phyloP scores from a whole-genome alignment of 2,888 invertebrate genomes.

The Anodontia alba region DNA sequence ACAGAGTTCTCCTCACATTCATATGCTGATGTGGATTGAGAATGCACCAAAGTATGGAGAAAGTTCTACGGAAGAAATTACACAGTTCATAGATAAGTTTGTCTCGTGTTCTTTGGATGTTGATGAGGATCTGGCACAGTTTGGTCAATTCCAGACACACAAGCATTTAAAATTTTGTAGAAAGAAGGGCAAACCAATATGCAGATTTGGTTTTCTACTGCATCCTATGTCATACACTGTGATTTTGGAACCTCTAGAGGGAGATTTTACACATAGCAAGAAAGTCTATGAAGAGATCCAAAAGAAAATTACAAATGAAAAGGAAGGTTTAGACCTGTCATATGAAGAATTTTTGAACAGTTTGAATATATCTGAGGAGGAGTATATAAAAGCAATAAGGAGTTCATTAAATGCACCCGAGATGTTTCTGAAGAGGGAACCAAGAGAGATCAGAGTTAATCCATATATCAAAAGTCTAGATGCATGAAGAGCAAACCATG shows the following conservation, averaged over 20 bases:
- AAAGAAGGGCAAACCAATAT: conserved; percentile 16
- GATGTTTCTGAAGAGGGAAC: too few relatives aligned
- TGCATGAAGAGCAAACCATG: too few relatives aligned
- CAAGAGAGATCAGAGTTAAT: too few relatives aligned
- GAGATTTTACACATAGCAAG: too few relatives aligned
- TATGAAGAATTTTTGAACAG: too few relatives aligned
- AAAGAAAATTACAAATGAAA: too few relatives aligned
- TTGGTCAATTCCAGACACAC: conserved; percentile 35
- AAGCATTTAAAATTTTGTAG: conserved; percentile 43
- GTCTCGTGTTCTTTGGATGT: neutral
- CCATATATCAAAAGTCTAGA: too few relatives aligned
- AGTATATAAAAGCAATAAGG: too few relatives aligned
- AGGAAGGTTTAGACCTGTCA: too few relatives aligned
- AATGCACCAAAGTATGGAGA: neutral
- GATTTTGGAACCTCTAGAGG: conserved; percentile 47
- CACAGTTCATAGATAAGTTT: neutral
- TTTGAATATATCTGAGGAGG: too few relatives aligned
- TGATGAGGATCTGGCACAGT: neutral
- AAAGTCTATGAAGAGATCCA: too few relatives aligned
- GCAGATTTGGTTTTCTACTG: conserved; percentile 46
- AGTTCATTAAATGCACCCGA: too few relatives aligned
- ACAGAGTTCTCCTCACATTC: conserved; percentile 5
- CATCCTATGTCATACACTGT: conserved; percentile 38
- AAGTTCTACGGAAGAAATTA: neutral
- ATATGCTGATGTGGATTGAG: conserved; percentile 8